Base-by-base conservation (phyloP, 2,797 vertebrate species). In the Sphenodon punctatus region DNA sequence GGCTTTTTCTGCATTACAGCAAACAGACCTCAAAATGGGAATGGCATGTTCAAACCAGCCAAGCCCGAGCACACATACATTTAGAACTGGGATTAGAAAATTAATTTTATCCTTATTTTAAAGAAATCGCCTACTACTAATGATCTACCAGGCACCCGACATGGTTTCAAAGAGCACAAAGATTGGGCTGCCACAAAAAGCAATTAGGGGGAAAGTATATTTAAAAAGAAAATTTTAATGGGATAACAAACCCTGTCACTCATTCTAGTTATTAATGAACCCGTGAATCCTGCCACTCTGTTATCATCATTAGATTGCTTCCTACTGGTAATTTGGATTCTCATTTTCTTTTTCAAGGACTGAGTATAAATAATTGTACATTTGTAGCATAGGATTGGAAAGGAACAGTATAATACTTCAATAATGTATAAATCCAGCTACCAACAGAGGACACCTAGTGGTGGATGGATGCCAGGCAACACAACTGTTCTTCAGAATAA, bases 61-160 rank as follows among this genome's bases (percentile, higher is more conserved):
- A 4, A 46, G 71, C 84, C 61, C 6, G 65, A 19, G 14, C n/a
- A 49, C 23, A n/a, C 49, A 49, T 49, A 49, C 41, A 2, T 27
- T 78, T 39, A 63, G 34, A 7, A 67, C 16, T 22, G n/a, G 63
- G 34, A 42, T 7, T 61, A 27, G 6, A 5, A 65, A 38, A 6
- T n/a, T n/a, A n/a, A 36, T 7, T 15, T 73, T 75, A 77, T 34
- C 6, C 56, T 55, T 76, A 65, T 30, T 0, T 34, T 70, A 72
- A 69, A 61, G 51, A 5, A 19, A 1, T 48, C 80, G 2, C 48
- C 34, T 78, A 55, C 15, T 55, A 15, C 23, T 59, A 61, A 34
- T 0, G 0, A 4, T 14, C 38, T 36, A 12, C 4, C 22, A 67
- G 53, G n/a, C 32, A 16, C 56, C n/a, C n/a, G n/a, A n/a, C n/a